Conservation (phyloP, 2,888 invertebrate genomes). For the Nomada ruficornis region DNA sequence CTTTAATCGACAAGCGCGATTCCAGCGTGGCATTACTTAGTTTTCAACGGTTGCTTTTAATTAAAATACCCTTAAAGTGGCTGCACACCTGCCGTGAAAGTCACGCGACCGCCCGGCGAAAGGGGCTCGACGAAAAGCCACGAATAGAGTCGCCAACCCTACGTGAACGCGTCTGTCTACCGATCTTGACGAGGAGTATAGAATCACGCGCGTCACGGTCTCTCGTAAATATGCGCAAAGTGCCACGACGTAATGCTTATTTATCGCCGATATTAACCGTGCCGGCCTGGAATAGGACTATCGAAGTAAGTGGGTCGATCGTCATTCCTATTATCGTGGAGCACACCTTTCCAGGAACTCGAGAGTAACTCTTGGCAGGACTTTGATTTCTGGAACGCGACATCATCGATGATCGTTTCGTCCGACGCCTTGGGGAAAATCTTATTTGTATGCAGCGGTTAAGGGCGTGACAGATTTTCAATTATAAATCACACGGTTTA, state of each 20-base stretch:
- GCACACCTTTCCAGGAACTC: conserved; percentile 56
- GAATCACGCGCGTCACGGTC: conserved; percentile 27
- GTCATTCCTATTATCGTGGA: conserved; percentile 72
- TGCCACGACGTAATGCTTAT: conserved; percentile 64
- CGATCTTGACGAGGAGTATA: conserved; percentile 35
- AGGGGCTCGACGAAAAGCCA: not conserved
- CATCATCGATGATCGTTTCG: conserved; percentile 40
- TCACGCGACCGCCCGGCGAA: conserved; percentile 25
- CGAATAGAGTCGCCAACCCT: not conserved
- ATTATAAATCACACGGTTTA: not conserved
- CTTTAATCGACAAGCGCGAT: conserved; percentile 23
- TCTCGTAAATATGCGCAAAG: conserved; percentile 47
- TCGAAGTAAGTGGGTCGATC: conserved; percentile 65
- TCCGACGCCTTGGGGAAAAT: not conserved
- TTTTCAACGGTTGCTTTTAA: conserved; percentile 35
- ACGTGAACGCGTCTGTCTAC: conserved; percentile 3
- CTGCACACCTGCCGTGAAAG: conserved; percentile 31
- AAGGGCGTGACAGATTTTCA: not conserved
- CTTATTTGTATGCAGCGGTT: conserved; percentile 30
- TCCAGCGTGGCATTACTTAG: conserved; percentile 13
- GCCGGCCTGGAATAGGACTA: conserved; percentile 46
- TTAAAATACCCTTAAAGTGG: conserved; percentile 39
- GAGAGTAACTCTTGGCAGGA: conserved; percentile 45
- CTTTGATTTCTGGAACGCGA: conserved; percentile 51
- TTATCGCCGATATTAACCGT: conserved; percentile 68